Evolutionary conservation across 2,113 vertebrate species (phyloP), one percentile per base, ranked within the genome.

Genomic region (Talpa occidentalis): DNA sequence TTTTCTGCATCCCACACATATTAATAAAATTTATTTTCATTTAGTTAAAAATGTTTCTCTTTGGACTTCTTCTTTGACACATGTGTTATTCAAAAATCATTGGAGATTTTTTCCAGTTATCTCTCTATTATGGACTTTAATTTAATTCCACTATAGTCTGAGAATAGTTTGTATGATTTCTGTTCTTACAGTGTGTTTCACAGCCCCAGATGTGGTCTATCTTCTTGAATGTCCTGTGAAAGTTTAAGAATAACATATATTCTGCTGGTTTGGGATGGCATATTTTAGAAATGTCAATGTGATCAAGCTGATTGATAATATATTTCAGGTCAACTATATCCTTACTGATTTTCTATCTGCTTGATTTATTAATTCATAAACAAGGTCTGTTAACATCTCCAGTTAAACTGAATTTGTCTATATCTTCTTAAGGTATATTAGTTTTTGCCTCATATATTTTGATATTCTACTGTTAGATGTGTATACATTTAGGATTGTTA

Each of bases 231-330:
- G 30, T 52, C 69, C 73, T 62, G 47, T 52, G 17, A 76, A 62
- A 93, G 44, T 35, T 88, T 90, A 56, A 81, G 16, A 74, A 94
- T 59, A 89, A 82, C 72, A 44, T 24, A 1, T 56, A 42, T 60
- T 83, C 70, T 93, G 47, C 47, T 82, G 8, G 9, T 93, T 92
- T 37, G 9, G 49, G 37, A 40, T 70, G 47, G 49, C 90, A 24
- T 83, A 24, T 79, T 96, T 95, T 83, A 90, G 88, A 97, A 90
- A 95, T 87, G 70, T 74, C 93, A 94, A 44, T 90, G 86, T 92
- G 56, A 90, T 74, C 80, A 92, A 62, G 17, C 67, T 96, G 84
- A 95, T 83, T 92, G 80, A 96, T 59, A 67, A 83, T 28, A 22
- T 40, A 69, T 69, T 93, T 93, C 74, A 81, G 42, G 56, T 81